Base-by-base conservation (phyloP, 2,888 invertebrate species). In the Microplitis deprimator region DNA sequence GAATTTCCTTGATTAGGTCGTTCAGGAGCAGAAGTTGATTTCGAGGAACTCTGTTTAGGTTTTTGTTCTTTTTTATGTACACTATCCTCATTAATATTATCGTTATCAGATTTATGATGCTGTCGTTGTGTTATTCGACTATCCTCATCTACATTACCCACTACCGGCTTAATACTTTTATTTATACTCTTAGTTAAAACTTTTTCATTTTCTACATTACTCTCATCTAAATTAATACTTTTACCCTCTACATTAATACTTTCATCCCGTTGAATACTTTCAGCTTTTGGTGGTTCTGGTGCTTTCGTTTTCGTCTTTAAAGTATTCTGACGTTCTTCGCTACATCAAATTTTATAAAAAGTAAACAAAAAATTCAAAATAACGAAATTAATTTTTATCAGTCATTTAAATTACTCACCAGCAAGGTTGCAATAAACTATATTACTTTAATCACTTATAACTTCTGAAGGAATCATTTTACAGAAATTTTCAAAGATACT, bases 1-100 rank as follows among this genome's bases (percentile, higher is more conserved):
- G 83, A 77, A 17, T 84, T 72, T 50, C 85, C 85, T 73, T 84
- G 82, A 40, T 83, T 83, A 73, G 86, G 84, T 75, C 85, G 84
- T 68, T 81, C 81, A 38, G 82, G 82, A 65, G 40, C 83, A 78
- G 75, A 82, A 77, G 6, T 83, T 75, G 73, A 68, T 76, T 87
- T 87, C 8, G 85, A 84, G 6, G 85, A 85, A 71, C 83, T 82
- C 72, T 84, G 84, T 73, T 82, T 85, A 50, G 50, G 50, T 4
- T 79, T 68, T 13, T 6, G 13, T 13, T 29, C 38, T 7, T 65
- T 65, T 8, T 65, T 38, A 38, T 5, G 20, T 8, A 73, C 62
- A 29, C 80, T 81, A 60, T 81, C 82, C 69, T 82, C 69, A 75
- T 78, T 77, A 76, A 72, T 75, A 60, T 80, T 80, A 67, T 82